These are phyloP conservation scores for Hippopotamus amphibius DNA, from an alignment of 2,113 vertebrate species.

Conservation along the genomic window DNA sequence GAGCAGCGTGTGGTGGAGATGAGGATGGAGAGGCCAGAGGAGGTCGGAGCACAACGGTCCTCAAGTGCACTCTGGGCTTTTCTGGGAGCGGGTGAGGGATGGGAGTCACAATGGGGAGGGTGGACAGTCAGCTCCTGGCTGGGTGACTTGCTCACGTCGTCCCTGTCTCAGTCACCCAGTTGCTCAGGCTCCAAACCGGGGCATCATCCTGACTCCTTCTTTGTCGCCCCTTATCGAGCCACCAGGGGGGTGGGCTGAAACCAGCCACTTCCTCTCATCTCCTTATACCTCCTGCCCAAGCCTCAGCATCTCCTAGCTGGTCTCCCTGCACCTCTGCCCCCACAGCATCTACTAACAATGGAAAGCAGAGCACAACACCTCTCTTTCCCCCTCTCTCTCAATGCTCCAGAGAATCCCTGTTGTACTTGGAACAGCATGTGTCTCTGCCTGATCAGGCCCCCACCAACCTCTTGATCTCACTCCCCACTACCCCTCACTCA, in stretches of 20 bases:
- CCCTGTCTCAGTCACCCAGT: not conserved
- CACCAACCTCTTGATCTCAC: fast-evolving
- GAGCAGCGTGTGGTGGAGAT: not conserved
- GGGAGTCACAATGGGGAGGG: not conserved
- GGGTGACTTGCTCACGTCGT: not conserved
- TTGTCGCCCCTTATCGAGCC: not conserved
- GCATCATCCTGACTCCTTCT: not conserved
- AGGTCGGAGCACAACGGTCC: not conserved
- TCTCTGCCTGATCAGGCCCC: not conserved
- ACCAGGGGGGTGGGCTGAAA: not conserved
- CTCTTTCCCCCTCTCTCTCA: not conserved
- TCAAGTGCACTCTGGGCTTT: not conserved
- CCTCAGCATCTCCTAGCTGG: not conserved
- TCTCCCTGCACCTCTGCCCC: not conserved
- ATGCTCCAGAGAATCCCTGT: not conserved
- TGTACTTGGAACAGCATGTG: not conserved
- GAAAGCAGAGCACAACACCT: not conserved
- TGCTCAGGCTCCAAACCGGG: not conserved
- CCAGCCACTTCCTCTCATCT: not conserved
- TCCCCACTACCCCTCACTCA: not conserved
- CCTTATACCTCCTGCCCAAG: not conserved
- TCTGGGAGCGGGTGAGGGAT: not conserved
- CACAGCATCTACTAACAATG: not conserved
- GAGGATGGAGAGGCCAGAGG: not conserved
- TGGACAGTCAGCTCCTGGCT: not conserved